Evolutionary conservation across 2,888 invertebrate species (phyloP).

Genomic region (Macrosoma leucophasiata): DNA sequence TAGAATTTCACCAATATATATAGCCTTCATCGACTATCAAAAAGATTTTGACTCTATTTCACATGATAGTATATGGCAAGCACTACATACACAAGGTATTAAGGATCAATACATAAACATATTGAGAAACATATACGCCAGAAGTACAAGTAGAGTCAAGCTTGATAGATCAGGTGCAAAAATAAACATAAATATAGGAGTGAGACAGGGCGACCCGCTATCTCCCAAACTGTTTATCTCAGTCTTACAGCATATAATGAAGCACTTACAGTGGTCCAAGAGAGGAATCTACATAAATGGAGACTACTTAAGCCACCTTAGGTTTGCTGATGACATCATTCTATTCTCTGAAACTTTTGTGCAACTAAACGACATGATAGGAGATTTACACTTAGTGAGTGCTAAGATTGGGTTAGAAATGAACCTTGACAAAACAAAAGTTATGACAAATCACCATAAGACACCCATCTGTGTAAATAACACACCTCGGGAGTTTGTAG

Average conservation of each 20-base stretch:
- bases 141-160: conserved; percentile 10
- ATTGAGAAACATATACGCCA: conserved; percentile 8
- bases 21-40: conserved; percentile 17
- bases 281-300: conserved; percentile 1
- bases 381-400: not conserved
- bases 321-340: not conserved
- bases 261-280: not conserved
- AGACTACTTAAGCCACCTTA: not conserved
- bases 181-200: conserved; percentile 10
- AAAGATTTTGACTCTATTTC: conserved; percentile 17
- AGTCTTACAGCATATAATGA: conserved; percentile 5
- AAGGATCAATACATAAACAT: conserved; percentile 13
- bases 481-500: conserved; percentile 7
- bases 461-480: conserved; percentile 7
- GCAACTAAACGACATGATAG: no score
- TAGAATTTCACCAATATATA: conserved; percentile 15
- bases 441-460: conserved; percentile 7
- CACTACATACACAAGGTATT: conserved; percentile 5
- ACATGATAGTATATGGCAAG: conserved; percentile 16
- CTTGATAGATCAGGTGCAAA: conserved; percentile 10
- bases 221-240: conserved; percentile 10
- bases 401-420: conserved; percentile 1
- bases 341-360: no score
- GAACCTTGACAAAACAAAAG: conserved; percentile 8
- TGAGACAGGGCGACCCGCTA: conserved; percentile 10